Conservation (phyloP, 2,888 invertebrate species). For the Cinara cedri region DNA sequence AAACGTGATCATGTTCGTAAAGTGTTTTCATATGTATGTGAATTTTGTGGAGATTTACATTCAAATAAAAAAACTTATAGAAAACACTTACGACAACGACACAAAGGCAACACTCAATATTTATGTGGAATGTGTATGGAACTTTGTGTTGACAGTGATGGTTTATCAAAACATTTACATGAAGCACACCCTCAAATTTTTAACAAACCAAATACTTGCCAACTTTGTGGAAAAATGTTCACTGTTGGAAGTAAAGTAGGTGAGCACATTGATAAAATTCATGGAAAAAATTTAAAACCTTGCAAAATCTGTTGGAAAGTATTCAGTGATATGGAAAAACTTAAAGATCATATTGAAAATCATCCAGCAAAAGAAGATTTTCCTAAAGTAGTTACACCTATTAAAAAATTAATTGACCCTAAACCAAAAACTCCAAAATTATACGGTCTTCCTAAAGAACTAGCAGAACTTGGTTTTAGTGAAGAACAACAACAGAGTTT, state of each 20-base stretch:
- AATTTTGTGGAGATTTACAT: slow-evolving; percentile 68
- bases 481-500: slow-evolving; percentile 46
- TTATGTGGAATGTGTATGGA: slow-evolving; percentile 69
- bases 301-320: slow-evolving; percentile 69
- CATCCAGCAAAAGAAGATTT: slow-evolving; percentile 59
- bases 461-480: slow-evolving; percentile 50
- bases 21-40: slow-evolving; percentile 62
- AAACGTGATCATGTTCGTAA: slow-evolving; percentile 64
- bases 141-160: slow-evolving; percentile 67
- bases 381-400: slow-evolving; percentile 39
- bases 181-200: slow-evolving; percentile 66
- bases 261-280: slow-evolving; percentile 69
- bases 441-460: slow-evolving; percentile 55
- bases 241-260: slow-evolving; percentile 69
- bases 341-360: slow-evolving; percentile 65
- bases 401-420: slow-evolving; percentile 41
- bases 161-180: slow-evolving; percentile 67
- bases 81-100: slow-evolving; percentile 68
- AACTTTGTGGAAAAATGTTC: slow-evolving; percentile 69
- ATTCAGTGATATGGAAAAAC: slow-evolving; percentile 66
- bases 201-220: slow-evolving; percentile 66
- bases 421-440: slow-evolving; percentile 48
- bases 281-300: slow-evolving; percentile 68
- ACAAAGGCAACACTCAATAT: slow-evolving; percentile 67
- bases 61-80: slow-evolving; percentile 68